Conservation (phyloP, 2,888 invertebrate species). For the Dioctria rufipes region DNA sequence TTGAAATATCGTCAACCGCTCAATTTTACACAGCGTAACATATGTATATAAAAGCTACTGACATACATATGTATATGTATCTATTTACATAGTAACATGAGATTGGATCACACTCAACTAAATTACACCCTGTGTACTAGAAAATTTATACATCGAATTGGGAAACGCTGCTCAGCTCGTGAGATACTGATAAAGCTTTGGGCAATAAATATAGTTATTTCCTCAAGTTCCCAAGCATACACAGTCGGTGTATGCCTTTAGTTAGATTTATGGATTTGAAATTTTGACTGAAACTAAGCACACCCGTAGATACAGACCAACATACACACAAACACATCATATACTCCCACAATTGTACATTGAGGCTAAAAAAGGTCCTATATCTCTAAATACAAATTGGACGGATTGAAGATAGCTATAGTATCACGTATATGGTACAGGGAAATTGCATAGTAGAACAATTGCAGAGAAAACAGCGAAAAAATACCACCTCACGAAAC, state of each 20-base stretch:
- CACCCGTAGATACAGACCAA: too few relatives aligned
- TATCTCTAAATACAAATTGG: constrained; percentile 16
- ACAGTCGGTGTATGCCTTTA: constrained; percentile 20
- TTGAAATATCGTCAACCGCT: too few relatives aligned
- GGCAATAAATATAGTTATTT: constrained; percentile 51
- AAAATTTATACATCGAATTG: neutral
- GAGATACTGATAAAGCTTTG: constrained; percentile 36
- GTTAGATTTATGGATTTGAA: constrained; percentile 51
- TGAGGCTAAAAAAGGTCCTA: neutral
- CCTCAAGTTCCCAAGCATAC: constrained; percentile 49
- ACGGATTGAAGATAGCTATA: neutral
- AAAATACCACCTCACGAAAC: neutral
- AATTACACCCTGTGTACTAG: neutral
- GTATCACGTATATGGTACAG: neutral
- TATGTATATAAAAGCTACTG: too few relatives aligned
- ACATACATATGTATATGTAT: too few relatives aligned
- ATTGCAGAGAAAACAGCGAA: constrained; percentile 26
- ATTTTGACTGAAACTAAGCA: constrained; percentile 54
- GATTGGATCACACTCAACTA: too few relatives aligned
- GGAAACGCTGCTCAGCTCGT: neutral
- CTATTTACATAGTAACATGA: too few relatives aligned
- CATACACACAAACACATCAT: too few relatives aligned
- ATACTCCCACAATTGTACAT: neutral
- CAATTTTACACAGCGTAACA: too few relatives aligned
- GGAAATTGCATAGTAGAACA: constrained; percentile 5